Evolutionary conservation across 2,888 invertebrate species (phyloP), one percentile per base, ranked within the genome.

Genomic region (Sympetrum striolatum): DNA sequence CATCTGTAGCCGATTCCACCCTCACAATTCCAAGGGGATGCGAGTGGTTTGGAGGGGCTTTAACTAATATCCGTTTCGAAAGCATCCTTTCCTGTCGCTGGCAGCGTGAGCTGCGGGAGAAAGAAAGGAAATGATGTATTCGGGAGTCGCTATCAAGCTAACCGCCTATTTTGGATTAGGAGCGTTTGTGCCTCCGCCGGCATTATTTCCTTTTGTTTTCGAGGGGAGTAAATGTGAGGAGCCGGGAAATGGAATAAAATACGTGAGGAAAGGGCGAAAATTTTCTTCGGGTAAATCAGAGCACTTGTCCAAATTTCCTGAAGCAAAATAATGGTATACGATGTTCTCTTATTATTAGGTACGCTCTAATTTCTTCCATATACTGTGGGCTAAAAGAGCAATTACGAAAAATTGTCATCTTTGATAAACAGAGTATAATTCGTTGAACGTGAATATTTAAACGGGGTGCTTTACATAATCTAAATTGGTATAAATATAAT

Each of bases 51-150:
- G 60, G 37, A 86, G 22, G 80, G 60, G 86, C 86, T 73, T 73
- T 86, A 86, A 86, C 86, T 86, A 86, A 86, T 86, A 86, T 86
- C 86, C 86, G 86, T 60, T 86, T 31, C 86, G 37, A 86, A 86
- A 86, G 60, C 86, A 86, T 86, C 86, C 82, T 82, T 58, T 82
- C 82, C 86, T 86, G 86, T 37, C 60, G 60, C 60, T 86, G 86
- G 64, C 86, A 86, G 82, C 12, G 53, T 58, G 82, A 82, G 58
- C 64, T n/a, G 44, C 44, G 44, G 10, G 53, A 53, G 53, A 53
- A 31, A 73, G 73, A 73, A 31, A 73, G 73, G 25, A 31, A 73
- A 31, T 31, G 73, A 73, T 73, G 73, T 2, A 73, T 31, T 73
- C 73, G 12, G 60, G 60, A 60, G n/a, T 18, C 5, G 73, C 73